A percentile compares a stretch with the other conserved stretches of the same genome.
Evolutionary conservation across 2,113 vertebrate genomes (phyloP).

Genomic region (Scytalopus superciliaris): DNA sequence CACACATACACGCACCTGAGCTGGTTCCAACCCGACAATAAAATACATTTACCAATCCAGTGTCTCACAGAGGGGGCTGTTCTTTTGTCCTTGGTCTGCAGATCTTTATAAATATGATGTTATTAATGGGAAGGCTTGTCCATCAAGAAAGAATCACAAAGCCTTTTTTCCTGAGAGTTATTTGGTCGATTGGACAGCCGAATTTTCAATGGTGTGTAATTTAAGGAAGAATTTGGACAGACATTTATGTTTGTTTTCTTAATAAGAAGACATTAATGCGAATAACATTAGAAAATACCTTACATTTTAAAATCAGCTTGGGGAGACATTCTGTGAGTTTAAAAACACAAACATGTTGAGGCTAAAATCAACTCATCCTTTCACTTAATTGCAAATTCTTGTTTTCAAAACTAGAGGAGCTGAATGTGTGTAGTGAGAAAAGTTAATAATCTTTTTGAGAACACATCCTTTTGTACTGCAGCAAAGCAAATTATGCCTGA

Average conservation of each 20-base stretch:
- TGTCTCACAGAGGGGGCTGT: too few relatives aligned
- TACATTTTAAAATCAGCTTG: neutral
- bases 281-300: neutral
- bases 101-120: too few relatives aligned
- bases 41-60: too few relatives aligned
- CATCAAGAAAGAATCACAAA: too few relatives aligned
- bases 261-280: neutral
- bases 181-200: neutral
- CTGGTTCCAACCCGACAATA: too few relatives aligned
- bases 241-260: neutral
- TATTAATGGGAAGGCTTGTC: too few relatives aligned
- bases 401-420: neutral
- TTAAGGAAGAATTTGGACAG: neutral
- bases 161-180: neutral
- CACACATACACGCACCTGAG: too few relatives aligned
- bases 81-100: too few relatives aligned
- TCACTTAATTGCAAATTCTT: neutral
- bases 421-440: neutral
- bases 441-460: neutral
- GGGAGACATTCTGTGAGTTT: neutral
- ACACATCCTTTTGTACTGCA: neutral
- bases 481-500: neutral
- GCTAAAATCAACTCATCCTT: neutral
- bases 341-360: neutral
- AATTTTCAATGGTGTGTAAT: neutral